Evolutionary conservation across 2,113 vertebrate species (phyloP), one percentile per base, ranked within the genome.

Genomic region (Hyperopisus bebe): DNA sequence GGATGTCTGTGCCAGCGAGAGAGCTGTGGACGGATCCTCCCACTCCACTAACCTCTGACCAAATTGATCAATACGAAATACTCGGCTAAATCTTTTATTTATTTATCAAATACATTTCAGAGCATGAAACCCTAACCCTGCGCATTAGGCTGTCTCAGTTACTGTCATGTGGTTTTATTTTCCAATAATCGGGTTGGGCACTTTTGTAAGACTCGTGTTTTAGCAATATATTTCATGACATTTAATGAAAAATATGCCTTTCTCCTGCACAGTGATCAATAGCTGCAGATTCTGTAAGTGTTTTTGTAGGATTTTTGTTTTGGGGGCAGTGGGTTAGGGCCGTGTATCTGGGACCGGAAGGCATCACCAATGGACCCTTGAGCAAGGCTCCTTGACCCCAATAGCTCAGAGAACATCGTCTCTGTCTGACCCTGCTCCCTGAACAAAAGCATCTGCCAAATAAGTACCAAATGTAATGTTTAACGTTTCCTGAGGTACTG

Each of bases 51-150:
- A 89, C 48, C 86, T 90, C 88, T 90, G 91, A 91, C 85, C 91
- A 91, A 91, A 91, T 44, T 70, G 58, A 91, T 91, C 89, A 90
- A 55, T 90, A 62, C 27, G 84, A 85, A 89, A 55, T 39, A 47
- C 55, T 91, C 80, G 39, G 70, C 89, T 66, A 90, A 42, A 13
- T 66, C 17, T 83, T 50, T 77, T 89, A 58, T 77, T 90, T 27
- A 50, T 89, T 48, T 90, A 74, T 82, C 35, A 62, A 53, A 39
- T 87, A 58, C 88, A 82, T 82, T 87, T 50, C 55, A 44, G 80
- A 84, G 88, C 80, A 89, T 88, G 88, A 82, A 82, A 88, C 86
- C 89, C 85, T 70, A 89, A 89, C 35, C 50, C 74, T 44, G 8
- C 27, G 17, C 24, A 77, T 19, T 58, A 77, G 39, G 19, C 27